Base-by-base conservation (phyloP, 2,113 vertebrate species). In the Microcebus murinus region DNA sequence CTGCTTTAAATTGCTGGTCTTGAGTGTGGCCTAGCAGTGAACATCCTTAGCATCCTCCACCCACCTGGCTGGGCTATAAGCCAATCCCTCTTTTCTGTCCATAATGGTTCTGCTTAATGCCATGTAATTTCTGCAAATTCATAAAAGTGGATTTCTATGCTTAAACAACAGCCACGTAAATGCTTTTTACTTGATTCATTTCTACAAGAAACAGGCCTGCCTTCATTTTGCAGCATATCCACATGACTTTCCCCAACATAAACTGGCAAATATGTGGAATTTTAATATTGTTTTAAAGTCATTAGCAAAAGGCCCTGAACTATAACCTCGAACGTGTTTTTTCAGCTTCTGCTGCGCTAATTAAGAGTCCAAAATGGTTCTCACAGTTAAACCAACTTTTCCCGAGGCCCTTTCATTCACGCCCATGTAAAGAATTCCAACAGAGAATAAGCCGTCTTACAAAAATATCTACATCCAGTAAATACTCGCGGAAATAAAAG, bases 381-480 rank as follows among this genome's bases (percentile, higher is more conserved):
- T 18, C 63, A 67, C 27, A 36, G 81, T 57, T 67, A 23, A 79
- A 89, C 8, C 91, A 97, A 97, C 95, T 94, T 95, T 92, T 42
- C 73, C 90, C 17, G 65, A 34, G 76, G 34, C 29, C 68, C 61
- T 27, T 48, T 20, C 21, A 67, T 27, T 6, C 7, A 13, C 76
- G 52, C 17, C 68, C 63, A 55, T 10, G 61, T 11, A 10, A 48
- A 83, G 83, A 80, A 94, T 73, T 80, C 71, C 96, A 81, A 52
- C 52, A 61, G 59, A 25, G 29, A 92, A 21, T 3, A 23, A 23
- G 61, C 83, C 59, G 74, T 68, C 87, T 73, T 31, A 0, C 0
- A 42, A 73, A 48, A 63, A 61, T 76, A 76, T 15, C 45, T 4
- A 45, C 94, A 39, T 23, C 27, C 27, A 15, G n/a, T 18, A 34